These are phyloP conservation scores for Sebastes nivosus DNA, from an alignment of 2,797 vertebrate genomes.

Conservation along the genomic window DNA sequence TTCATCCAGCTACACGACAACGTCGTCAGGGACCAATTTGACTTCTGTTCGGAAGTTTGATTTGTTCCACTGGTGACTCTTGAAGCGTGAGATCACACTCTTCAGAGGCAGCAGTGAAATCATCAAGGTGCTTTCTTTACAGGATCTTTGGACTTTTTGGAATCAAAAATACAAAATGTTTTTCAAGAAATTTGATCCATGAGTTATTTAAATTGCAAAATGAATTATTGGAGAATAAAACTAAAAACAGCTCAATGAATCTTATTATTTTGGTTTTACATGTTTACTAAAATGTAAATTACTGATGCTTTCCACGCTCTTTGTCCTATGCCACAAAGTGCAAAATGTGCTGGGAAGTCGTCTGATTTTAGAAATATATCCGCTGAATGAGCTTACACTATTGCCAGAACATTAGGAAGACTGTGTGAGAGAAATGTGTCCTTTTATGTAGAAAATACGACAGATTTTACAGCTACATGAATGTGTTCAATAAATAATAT, in stretches of 20 bases:
- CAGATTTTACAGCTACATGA: slow-evolving; percentile 77
- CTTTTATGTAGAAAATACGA: slow-evolving; percentile 59
- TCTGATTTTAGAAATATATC: slow-evolving; percentile 63
- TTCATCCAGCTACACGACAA: neutral
- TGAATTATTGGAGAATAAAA: slow-evolving; percentile 8
- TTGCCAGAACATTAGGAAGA: slow-evolving; percentile 86
- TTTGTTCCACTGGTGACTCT: neutral
- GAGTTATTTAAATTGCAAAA: slow-evolving; percentile 20
- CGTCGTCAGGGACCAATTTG: neutral
- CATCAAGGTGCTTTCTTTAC: slow-evolving; percentile 63
- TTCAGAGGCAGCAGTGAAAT: slow-evolving; percentile 56
- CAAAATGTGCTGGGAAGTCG: slow-evolving; percentile 78
- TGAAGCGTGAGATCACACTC: slow-evolving; percentile 13
- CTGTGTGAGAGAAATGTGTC: slow-evolving; percentile 78
- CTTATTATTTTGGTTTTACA: slow-evolving; percentile 42
- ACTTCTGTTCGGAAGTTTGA: neutral
- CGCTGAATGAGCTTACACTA: slow-evolving; percentile 60
- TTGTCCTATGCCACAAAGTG: slow-evolving; percentile 65
- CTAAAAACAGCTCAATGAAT: neutral
- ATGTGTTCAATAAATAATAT: slow-evolving; percentile 81
- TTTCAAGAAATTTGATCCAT: slow-evolving; percentile 41
- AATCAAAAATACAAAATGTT: slow-evolving; percentile 8
- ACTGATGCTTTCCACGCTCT: slow-evolving; percentile 3
- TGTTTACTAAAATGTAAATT: slow-evolving; percentile 12
- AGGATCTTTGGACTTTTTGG: slow-evolving; percentile 66